A percentile compares a stretch with the other conserved stretches of the same genome.
Conservation (phyloP, 2,113 vertebrate species). For the Cebidichthys violaceus region DNA sequence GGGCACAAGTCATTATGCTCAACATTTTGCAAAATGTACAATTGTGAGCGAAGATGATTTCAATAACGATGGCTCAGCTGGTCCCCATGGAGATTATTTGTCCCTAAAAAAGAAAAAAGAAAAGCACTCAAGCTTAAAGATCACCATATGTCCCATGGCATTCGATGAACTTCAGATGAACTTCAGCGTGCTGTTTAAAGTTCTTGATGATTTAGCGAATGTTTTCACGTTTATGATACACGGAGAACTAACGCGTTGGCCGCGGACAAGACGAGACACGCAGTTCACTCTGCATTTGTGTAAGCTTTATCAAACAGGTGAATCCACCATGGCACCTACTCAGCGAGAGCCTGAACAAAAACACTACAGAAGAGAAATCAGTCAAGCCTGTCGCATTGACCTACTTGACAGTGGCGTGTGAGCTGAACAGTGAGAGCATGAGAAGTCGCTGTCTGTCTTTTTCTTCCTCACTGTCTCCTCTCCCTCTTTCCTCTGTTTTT, state of each 20-base stretch:
- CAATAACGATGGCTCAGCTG: constrained; percentile 61
- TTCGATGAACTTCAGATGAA: constrained; percentile 58
- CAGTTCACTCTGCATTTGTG: constrained; percentile 56
- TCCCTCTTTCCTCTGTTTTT: neutral
- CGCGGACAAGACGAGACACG: neutral
- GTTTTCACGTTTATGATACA: neutral
- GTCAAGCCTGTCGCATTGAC: constrained; percentile 71
- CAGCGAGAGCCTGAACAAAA: constrained; percentile 51
- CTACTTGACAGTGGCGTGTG: constrained; percentile 68
- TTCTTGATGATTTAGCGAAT: constrained; percentile 4
- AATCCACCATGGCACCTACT: constrained; percentile 53
- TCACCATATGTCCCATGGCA: constrained; percentile 59
- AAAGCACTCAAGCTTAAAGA: constrained; percentile 64
- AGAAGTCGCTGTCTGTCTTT: constrained; percentile 35
- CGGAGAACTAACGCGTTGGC: neutral
- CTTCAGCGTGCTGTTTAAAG: constrained; percentile 26
- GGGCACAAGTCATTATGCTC: constrained; percentile 68
- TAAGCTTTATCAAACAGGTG: constrained; percentile 69
- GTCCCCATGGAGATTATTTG: constrained; percentile 59
- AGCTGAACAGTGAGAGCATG: constrained; percentile 50
- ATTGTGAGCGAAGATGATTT: constrained; percentile 59
- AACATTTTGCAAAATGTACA: constrained; percentile 63
- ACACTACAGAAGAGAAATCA: constrained; percentile 58
- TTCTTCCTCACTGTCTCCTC: constrained; percentile 15
- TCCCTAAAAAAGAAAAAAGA: constrained; percentile 4